A percentile compares a stretch with the other conserved stretches of the same genome.
Conservation (phyloP, 2,888 invertebrate genomes). For the Pristionchus japonicus region DNA sequence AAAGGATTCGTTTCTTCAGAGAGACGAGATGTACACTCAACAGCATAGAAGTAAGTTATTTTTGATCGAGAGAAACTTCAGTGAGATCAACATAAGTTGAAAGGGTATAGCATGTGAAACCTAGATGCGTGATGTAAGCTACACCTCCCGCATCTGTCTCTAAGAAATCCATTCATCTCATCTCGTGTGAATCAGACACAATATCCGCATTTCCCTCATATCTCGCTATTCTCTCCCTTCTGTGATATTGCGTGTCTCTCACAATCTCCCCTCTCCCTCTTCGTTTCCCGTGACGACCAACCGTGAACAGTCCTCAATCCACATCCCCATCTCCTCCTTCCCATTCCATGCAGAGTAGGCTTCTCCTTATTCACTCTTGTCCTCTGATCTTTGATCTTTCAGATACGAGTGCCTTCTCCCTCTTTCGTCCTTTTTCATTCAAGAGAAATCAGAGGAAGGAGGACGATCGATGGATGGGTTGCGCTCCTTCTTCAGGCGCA, state of each 20-base stretch:
- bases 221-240: slow-evolving; percentile 23
- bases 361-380: not conserved
- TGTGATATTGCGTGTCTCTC: not conserved
- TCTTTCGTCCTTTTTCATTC: not conserved
- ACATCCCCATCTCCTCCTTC: not conserved
- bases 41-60: not conserved
- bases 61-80: not conserved
- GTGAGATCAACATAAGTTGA: too few relatives aligned
- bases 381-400: slow-evolving; percentile 37
- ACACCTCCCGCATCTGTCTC: too few relatives aligned
- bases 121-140: too few relatives aligned
- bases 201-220: not conserved
- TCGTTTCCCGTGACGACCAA: slow-evolving; percentile 14
- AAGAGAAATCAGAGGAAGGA: not conserved
- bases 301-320: slow-evolving; percentile 19
- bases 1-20: not conserved
- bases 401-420: not conserved
- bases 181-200: not conserved
- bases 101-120: too few relatives aligned
- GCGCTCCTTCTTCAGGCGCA: not conserved
- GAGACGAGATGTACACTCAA: not conserved
- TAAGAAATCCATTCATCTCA: not conserved
- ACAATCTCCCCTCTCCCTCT: not conserved
- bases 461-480: slow-evolving; percentile 38
- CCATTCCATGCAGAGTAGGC: slow-evolving; percentile 1